Conservation (phyloP, 2,797 vertebrate genomes). For the Sciurus carolinensis region DNA sequence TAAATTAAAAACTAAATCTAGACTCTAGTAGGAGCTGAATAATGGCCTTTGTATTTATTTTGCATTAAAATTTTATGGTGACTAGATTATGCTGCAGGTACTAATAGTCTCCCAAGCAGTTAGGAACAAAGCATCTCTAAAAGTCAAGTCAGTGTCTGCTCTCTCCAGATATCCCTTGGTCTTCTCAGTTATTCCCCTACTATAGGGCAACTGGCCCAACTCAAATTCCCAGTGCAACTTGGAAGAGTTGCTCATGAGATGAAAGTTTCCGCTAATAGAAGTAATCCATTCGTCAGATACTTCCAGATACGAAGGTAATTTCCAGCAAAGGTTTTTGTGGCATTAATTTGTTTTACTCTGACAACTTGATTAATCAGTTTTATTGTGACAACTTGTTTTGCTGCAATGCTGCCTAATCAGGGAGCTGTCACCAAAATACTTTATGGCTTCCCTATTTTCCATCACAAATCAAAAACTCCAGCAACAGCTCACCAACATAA, state of each 20-base stretch:
- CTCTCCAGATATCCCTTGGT: conserved; percentile 33
- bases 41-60: conserved; percentile 67
- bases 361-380: conserved; percentile 84
- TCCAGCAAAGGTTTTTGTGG: conserved; percentile 78
- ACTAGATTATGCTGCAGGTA: conserved; percentile 47
- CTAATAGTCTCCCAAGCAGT: conserved; percentile 43
- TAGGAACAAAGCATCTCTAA: conserved; percentile 64
- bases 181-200: conserved; percentile 13
- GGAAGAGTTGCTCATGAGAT: conserved; percentile 43
- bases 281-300: conserved; percentile 71
- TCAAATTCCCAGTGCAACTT: not conserved
- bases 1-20: conserved; percentile 40
- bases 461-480: conserved; percentile 80
- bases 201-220: not conserved
- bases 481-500: conserved; percentile 77
- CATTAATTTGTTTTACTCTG: conserved; percentile 84
- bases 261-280: conserved; percentile 75
- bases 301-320: conserved; percentile 79
- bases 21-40: not conserved
- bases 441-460: conserved; percentile 81
- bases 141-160: conserved; percentile 15
- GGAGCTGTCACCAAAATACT: conserved; percentile 81
- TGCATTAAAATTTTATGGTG: conserved; percentile 50
- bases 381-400: conserved; percentile 84
- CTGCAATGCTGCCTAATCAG: conserved; percentile 73